These are phyloP conservation scores for Polypedilum vanderplanki DNA, from an alignment of 1,140 invertebrate species.

Conservation along the genomic window DNA sequence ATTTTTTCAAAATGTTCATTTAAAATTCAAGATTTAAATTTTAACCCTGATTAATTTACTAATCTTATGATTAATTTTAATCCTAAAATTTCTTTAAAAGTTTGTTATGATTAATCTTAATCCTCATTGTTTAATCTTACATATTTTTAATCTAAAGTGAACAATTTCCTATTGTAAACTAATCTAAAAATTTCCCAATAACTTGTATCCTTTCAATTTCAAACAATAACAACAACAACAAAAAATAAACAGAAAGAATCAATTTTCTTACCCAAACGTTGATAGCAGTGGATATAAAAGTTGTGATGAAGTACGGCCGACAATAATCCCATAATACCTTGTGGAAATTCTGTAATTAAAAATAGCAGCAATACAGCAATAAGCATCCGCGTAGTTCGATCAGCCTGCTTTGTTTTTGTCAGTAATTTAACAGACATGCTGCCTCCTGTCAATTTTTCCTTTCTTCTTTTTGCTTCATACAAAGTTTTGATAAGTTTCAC, in stretches of 20 bases:
- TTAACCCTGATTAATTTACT: too few species aligned
- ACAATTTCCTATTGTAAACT: too few species aligned
- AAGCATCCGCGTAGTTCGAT: conserved; percentile 85
- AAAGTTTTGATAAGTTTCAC: conserved; percentile 68
- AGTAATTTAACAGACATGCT: conserved; percentile 47
- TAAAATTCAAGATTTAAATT: too few species aligned
- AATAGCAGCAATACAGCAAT: conserved; percentile 80
- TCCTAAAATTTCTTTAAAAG: too few species aligned
- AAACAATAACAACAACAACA: too few species aligned
- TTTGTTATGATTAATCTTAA: too few species aligned
- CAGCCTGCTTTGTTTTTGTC: conserved; percentile 51
- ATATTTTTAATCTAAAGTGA: too few species aligned
- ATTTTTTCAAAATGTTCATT: conserved; percentile 9
- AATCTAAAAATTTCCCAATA: too few species aligned
- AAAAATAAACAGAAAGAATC: too few species aligned
- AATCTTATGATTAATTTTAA: too few species aligned
- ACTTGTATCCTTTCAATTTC: too few species aligned
- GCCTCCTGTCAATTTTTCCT: conserved; percentile 56
- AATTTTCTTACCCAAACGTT: conserved; percentile 44
- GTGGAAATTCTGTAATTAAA: conserved; percentile 79
- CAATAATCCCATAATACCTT: conserved; percentile 66
- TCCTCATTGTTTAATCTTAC: too few species aligned
- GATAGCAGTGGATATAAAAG: not conserved
- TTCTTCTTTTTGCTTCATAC: conserved; percentile 60
- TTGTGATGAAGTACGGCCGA: conserved; percentile 52